Evolutionary conservation across 2,888 invertebrate species (phyloP).

Genomic region (Athetis lepigone): DNA sequence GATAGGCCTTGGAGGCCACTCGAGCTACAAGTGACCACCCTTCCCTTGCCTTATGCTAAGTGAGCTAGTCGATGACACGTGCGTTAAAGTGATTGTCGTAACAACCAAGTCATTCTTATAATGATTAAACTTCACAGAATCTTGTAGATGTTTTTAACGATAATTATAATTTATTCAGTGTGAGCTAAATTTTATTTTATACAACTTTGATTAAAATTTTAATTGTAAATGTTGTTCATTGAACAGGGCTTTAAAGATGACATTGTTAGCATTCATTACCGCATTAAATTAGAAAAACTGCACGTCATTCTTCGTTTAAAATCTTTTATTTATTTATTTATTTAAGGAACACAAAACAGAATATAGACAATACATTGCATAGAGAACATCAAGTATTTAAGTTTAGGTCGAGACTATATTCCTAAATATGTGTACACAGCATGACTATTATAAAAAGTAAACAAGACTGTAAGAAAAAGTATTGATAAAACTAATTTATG

Average conservation of each 20-base stretch:
- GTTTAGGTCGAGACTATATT: too few relatives aligned
- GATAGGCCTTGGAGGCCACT: constrained; percentile 17
- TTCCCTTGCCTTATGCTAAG: constrained; percentile 4
- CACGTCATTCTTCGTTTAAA: too few relatives aligned
- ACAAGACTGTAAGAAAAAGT: too few relatives aligned
- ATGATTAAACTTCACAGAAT: constrained; percentile 18
- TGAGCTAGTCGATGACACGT: constrained; percentile 13
- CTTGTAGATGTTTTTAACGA: neutral
- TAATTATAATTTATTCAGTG: constrained; percentile 1
- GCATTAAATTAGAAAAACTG: too few relatives aligned
- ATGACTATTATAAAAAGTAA: too few relatives aligned
- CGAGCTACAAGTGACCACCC: constrained; percentile 30
- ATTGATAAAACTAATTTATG: too few relatives aligned
- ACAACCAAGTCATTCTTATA: constrained; percentile 22
- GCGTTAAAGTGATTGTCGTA: constrained; percentile 12
- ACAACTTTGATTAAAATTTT: neutral
- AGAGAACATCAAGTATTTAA: too few relatives aligned
- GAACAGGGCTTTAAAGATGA: neutral
- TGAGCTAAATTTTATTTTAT: neutral
- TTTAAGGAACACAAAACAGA: too few relatives aligned
- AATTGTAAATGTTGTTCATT: neutral
- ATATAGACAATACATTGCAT: too few relatives aligned
- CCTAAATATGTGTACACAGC: too few relatives aligned
- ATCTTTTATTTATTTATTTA: too few relatives aligned
- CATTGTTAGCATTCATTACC: too few relatives aligned